Conservation (phyloP, 2,797 vertebrate species). For the Acipenser oxyrinchus region DNA sequence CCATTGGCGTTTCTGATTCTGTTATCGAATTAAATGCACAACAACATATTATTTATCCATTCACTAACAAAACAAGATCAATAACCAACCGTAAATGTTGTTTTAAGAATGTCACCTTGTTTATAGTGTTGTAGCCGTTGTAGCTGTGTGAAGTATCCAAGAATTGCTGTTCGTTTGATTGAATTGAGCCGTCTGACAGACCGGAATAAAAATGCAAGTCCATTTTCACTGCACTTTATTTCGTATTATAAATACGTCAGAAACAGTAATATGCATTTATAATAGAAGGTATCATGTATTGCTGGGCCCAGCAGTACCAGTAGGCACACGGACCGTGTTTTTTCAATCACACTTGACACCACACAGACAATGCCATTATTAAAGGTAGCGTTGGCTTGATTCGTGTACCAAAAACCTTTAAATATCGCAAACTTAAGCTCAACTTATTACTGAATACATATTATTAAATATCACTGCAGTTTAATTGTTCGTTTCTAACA, state of each 20-base stretch:
- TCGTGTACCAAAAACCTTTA: too few species aligned
- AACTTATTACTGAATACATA: too few species aligned
- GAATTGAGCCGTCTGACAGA: neutral
- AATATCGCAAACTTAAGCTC: too few species aligned
- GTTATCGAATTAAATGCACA: too few species aligned
- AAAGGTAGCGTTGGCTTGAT: neutral
- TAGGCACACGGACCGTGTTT: neutral
- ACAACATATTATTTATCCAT: too few species aligned
- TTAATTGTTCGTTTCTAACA: too few species aligned
- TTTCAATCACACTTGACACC: neutral
- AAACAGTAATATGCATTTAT: neutral
- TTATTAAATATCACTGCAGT: too few species aligned
- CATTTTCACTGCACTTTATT: neutral
- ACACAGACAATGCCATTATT: neutral
- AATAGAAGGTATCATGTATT: too few species aligned
- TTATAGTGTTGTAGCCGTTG: neutral
- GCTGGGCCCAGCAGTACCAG: neutral
- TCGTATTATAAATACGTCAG: neutral
- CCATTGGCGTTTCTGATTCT: too few species aligned
- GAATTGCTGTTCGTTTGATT: neutral
- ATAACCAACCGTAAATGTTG: too few species aligned
- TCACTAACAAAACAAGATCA: too few species aligned
- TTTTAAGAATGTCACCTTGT: neutral
- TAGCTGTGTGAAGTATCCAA: neutral
- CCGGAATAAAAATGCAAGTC: constrained; percentile 16